These are phyloP conservation scores for Cancer borealis DNA, from an alignment of 2,888 invertebrate genomes.

Conservation along the genomic window DNA sequence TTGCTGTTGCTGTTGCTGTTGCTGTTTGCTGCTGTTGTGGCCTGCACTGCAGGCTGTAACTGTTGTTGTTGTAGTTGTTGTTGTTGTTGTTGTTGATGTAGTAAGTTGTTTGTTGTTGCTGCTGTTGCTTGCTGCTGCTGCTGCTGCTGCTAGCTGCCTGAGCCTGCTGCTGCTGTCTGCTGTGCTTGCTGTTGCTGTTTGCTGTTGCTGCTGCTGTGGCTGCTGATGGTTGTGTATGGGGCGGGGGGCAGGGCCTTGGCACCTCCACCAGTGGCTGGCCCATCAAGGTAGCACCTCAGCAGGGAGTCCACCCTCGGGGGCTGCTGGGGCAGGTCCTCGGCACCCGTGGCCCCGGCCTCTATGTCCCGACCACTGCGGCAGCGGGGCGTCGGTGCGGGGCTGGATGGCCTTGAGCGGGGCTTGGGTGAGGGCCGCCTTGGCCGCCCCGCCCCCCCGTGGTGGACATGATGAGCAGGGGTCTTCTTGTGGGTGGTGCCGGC, in stretches of 20 bases:
- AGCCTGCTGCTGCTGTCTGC: conserved; percentile 49
- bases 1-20: background rate
- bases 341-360: background rate
- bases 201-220: background rate
- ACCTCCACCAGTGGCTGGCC: background rate
- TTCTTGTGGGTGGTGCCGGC: conserved; percentile 57
- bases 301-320: background rate
- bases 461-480: conserved; percentile 65
- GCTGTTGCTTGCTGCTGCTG: conserved; percentile 11
- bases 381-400: conserved; percentile 48
- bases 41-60: background rate
- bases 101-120: background rate
- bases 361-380: conserved; percentile 61
- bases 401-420: conserved; percentile 66
- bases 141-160: conserved; percentile 27
- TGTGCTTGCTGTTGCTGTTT: conserved; percentile 43
- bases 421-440: conserved; percentile 64
- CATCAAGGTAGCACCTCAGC: background rate
- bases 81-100: conserved; percentile 3
- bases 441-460: background rate
- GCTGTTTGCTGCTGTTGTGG: no score
- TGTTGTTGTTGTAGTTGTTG: conserved; percentile 47
- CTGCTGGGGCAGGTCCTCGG: conserved; percentile 8
- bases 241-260: background rate
- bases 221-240: conserved; percentile 31